Percentiles rank a stretch among this genome's conserved stretches.
Evolutionary conservation across 2,888 invertebrate species (phyloP).

Genomic region (Opisthograptis luteolata): DNA sequence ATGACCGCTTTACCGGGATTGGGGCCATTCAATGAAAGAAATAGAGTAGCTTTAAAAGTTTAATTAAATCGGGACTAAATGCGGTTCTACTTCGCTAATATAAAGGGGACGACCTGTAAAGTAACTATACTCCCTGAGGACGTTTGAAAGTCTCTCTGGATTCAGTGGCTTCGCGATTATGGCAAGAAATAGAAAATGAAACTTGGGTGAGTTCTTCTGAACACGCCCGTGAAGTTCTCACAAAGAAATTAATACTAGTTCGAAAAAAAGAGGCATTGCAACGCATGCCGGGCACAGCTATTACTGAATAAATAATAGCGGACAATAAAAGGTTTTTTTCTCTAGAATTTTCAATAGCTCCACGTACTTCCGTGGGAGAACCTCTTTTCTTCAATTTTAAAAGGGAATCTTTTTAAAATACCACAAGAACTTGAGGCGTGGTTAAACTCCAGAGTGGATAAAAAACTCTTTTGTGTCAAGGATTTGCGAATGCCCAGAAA

Average conservation of each 20-base stretch:
- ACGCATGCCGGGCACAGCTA: no score
- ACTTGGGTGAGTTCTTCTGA: no score
- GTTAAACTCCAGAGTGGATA: conserved; percentile 2
- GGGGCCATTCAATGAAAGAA: no score
- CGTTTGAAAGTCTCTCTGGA: conserved; percentile 26
- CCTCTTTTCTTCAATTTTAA: conserved; percentile 1
- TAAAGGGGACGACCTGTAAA: conserved; percentile 1
- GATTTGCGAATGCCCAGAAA: conserved; percentile 16
- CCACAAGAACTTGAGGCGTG: background rate
- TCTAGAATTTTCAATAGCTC: background rate
- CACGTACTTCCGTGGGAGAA: background rate
- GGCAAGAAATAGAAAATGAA: no score
- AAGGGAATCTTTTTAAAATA: conserved; percentile 6
- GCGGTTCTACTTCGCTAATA: background rate
- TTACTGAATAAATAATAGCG: no score
- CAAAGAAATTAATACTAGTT: no score
- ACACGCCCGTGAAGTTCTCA: no score
- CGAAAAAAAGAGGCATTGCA: no score
- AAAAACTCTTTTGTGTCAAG: conserved; percentile 7
- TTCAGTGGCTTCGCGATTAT: no score
- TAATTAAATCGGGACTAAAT: background rate
- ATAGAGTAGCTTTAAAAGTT: background rate
- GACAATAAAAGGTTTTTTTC: no score
- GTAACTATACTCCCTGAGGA: conserved; percentile 26
- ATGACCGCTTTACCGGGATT: no score